These are phyloP conservation scores for Drosophila guanche DNA, from an alignment of 1,140 invertebrate species.

Conservation along the genomic window DNA sequence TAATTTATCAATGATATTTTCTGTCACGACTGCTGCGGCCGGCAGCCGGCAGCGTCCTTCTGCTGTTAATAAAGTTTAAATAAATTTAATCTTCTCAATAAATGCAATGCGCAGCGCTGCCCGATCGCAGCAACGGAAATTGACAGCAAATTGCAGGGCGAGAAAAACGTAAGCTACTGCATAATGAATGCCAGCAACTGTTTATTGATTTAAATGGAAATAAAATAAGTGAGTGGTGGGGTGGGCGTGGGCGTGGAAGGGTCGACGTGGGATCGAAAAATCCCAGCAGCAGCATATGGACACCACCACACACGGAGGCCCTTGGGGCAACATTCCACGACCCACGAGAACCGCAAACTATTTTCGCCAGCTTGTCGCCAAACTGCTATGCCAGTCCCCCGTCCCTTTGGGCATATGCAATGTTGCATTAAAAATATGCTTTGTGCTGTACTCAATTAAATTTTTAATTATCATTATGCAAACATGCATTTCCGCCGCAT, in stretches of 20 bases:
- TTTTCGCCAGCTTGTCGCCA: slow-evolving; percentile 14
- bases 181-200: slow-evolving; percentile 55
- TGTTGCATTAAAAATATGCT: slow-evolving; percentile 58
- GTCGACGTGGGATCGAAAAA: background rate
- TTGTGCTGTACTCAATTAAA: slow-evolving; percentile 69
- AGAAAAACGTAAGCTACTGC: slow-evolving; percentile 51
- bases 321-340: too few relatives aligned
- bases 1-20: slow-evolving; percentile 48
- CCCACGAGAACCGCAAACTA: slow-evolving; percentile 11
- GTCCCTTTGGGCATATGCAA: background rate
- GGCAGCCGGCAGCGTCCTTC: slow-evolving; percentile 10
- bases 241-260: too few relatives aligned
- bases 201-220: slow-evolving; percentile 62
- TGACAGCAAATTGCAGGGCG: slow-evolving; percentile 64
- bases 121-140: slow-evolving; percentile 53
- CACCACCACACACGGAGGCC: slow-evolving; percentile 1
- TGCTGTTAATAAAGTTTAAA: slow-evolving; percentile 73
- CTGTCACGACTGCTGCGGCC: slow-evolving; percentile 24
- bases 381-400: background rate
- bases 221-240: slow-evolving; percentile 23
- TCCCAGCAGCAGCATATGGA: slow-evolving; percentile 10
- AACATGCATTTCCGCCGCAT: slow-evolving; percentile 46
- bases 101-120: slow-evolving; percentile 36
- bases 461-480: slow-evolving; percentile 66
- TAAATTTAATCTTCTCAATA: slow-evolving; percentile 73